phyloP scores from a whole-genome alignment of 2,797 vertebrate species.

The Sebastes cheni region DNA sequence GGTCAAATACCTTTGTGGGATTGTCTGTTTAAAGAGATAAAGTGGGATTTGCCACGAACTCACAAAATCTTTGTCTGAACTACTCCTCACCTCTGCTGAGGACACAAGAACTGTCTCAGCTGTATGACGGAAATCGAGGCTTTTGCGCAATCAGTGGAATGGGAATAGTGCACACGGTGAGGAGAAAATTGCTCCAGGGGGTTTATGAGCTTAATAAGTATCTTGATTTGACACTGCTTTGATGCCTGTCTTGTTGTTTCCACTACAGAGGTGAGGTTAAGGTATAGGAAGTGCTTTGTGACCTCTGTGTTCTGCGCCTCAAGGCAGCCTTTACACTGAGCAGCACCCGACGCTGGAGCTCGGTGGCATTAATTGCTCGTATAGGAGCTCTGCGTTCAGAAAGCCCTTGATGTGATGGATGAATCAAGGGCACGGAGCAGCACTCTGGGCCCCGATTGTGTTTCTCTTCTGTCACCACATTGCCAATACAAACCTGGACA shows the following conservation, averaged over 20 bases:
- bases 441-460: constrained; percentile 71
- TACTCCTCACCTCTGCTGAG: constrained; percentile 38
- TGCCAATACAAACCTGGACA: constrained; percentile 78
- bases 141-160: constrained; percentile 32
- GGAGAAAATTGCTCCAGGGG: constrained; percentile 16
- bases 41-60: constrained; percentile 28
- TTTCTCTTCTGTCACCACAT: constrained; percentile 74
- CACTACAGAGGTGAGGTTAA: constrained; percentile 46
- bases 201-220: constrained; percentile 47
- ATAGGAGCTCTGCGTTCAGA: constrained; percentile 58
- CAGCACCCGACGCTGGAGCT: constrained; percentile 45
- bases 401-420: constrained; percentile 79
- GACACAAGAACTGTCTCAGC: constrained; percentile 5
- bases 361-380: constrained; percentile 57
- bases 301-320: constrained; percentile 57
- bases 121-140: constrained; percentile 30
- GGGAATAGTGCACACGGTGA: neutral
- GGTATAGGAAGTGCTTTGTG: constrained; percentile 63
- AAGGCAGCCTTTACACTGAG: constrained; percentile 55
- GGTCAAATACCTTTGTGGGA: constrained; percentile 25
- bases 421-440: constrained; percentile 62
- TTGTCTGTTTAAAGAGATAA: constrained; percentile 35
- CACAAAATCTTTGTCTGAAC: constrained; percentile 28
- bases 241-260: constrained; percentile 55
- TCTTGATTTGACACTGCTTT: constrained; percentile 55